Conservation (phyloP, 2,113 vertebrate species). For the Macquaria ambigua region DNA sequence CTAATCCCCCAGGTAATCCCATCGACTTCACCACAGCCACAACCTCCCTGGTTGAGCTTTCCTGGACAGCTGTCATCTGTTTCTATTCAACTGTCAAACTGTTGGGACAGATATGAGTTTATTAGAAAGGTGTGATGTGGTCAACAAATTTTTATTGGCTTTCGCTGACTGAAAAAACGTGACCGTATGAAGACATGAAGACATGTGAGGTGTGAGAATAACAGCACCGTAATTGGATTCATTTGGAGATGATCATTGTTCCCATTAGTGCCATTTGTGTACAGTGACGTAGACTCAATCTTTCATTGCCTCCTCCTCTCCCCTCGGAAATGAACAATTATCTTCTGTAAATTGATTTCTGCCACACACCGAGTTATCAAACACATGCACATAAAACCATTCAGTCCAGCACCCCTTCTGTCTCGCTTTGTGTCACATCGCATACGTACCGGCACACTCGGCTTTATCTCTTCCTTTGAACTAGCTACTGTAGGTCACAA, state of each 20-base stretch:
- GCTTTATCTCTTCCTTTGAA: slow-evolving; percentile 60
- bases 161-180: slow-evolving; percentile 34
- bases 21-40: slow-evolving; percentile 65
- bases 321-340: slow-evolving; percentile 79
- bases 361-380: slow-evolving; percentile 40
- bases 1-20: slow-evolving; percentile 84
- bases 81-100: slow-evolving; percentile 56
- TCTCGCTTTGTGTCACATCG: slow-evolving; percentile 18
- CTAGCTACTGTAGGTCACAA: slow-evolving; percentile 54
- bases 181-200: slow-evolving; percentile 51
- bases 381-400: slow-evolving; percentile 36
- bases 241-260: slow-evolving; percentile 79
- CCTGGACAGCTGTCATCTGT: slow-evolving; percentile 68
- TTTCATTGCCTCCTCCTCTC: slow-evolving; percentile 71
- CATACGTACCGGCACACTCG: slow-evolving; percentile 5
- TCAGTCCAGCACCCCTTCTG: slow-evolving; percentile 13
- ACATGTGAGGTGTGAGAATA: slow-evolving; percentile 70
- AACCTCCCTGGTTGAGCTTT: slow-evolving; percentile 61
- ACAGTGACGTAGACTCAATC: slow-evolving; percentile 67
- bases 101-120: slow-evolving; percentile 59
- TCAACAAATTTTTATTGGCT: slow-evolving; percentile 60
- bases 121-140: slow-evolving; percentile 45
- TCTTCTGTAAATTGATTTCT: slow-evolving; percentile 80
- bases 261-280: slow-evolving; percentile 81
- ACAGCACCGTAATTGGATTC: slow-evolving; percentile 80